Evolutionary conservation across 2,113 vertebrate species (phyloP), one percentile per base, ranked within the genome.

Genomic region (Pelusios castaneus): DNA sequence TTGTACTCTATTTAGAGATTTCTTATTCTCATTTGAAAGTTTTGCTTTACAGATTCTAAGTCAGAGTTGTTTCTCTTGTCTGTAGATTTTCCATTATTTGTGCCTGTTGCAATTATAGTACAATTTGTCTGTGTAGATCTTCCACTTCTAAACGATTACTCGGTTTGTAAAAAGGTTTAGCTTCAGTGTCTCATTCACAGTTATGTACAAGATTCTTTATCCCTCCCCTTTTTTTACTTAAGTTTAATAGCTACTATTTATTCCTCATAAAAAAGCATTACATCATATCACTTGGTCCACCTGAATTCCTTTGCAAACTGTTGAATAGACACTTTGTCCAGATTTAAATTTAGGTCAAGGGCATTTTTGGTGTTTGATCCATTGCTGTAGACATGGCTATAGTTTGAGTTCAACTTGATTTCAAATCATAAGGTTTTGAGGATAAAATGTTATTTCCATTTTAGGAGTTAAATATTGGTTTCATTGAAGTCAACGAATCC

Each of bases 351-450:
- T 80, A 31, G 27, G 24, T 70, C 56, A 63, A 10, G 10, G 78
- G 38, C 21, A 38, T 49, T 52, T 49, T 31, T 76, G 60, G 70
- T 92, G 90, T 38, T 45, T 83, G 80, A 55, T 87, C 83, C 91
- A 52, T 47, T 14, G 52, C 60, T 29, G 49, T 80, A 79, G 81
- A 80, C 79, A 88, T 25, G 78, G 11, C 41, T 91, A 25, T 8
- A 47, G 38, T 81, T 88, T 89, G 84, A 79, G 45, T 81, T 91
- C 80, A 31, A 49, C 56, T 96, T 95, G 29, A 58, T 10, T 91
- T 81, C 1, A 88, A 76, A 43, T 52, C 85, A 52, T 51, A 16
- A 86, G 63, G 38, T 75, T 92, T 80, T 93, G 85, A 34, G 67
- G 89, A 86, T 95, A 56, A 85, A 77, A 2, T 79, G 63, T n/a